Evolutionary conservation across 2,113 vertebrate genomes (phyloP).

Genomic region (Gallinago paraguaiae): DNA sequence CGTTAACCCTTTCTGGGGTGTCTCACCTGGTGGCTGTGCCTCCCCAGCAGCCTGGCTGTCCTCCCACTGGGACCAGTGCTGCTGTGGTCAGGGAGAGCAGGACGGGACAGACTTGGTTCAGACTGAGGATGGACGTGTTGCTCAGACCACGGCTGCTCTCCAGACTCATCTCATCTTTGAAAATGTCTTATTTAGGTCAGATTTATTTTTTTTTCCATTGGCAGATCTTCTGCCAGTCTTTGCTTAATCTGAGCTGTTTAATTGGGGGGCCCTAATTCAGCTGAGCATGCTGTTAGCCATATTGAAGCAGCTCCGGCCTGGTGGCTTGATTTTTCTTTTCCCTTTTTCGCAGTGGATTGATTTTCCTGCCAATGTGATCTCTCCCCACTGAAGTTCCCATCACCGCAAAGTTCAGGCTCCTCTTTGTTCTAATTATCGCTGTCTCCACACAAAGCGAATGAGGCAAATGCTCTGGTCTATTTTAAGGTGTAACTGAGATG

Average conservation of each 20-base stretch:
- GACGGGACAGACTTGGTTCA: not conserved
- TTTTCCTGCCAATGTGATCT: constrained; percentile 35
- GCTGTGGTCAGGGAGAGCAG: not conserved
- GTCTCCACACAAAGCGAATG: not conserved
- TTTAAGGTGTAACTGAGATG: constrained; percentile 50
- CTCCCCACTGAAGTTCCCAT: constrained; percentile 20
- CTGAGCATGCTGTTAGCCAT: not conserved
- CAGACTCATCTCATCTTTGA: not conserved
- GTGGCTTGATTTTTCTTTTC: not conserved
- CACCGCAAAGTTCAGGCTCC: constrained; percentile 3
- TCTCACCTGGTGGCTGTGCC: not conserved
- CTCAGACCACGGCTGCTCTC: not conserved
- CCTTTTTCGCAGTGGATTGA: constrained; percentile 19
- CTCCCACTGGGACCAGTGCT: not conserved
- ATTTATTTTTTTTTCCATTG: not conserved
- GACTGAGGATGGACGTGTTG: not conserved
- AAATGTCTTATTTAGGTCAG: constrained; percentile 42
- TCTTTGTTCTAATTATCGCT: constrained; percentile 56
- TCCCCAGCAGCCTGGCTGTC: not conserved
- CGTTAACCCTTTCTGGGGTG: not conserved
- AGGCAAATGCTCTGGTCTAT: constrained; percentile 27
- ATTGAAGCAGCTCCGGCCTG: not conserved
- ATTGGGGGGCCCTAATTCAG: not conserved
- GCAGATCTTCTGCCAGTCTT: not conserved
- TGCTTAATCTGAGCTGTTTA: constrained; percentile 30